A percentile compares a stretch with the other conserved stretches of the same genome.
Conservation (phyloP, 2,888 invertebrate genomes). For the Odontocerum albicorne region DNA sequence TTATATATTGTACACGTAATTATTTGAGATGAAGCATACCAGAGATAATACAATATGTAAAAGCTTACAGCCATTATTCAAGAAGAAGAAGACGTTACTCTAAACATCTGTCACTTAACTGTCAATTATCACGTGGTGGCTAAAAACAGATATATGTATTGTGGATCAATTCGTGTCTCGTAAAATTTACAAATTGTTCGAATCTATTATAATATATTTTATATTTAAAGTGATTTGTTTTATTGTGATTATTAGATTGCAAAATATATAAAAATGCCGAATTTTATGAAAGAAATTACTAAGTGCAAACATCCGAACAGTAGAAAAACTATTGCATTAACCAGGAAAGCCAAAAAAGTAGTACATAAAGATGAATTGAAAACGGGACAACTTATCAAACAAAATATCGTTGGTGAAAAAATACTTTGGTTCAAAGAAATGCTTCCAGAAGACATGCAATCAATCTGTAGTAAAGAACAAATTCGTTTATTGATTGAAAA, state of each 20-base stretch:
- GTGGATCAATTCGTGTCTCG: too few relatives aligned
- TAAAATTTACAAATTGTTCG: too few relatives aligned
- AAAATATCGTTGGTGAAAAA: conserved; percentile 75
- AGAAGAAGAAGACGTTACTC: too few relatives aligned
- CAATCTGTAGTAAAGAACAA: conserved; percentile 61
- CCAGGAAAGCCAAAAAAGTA: conserved; percentile 69
- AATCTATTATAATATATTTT: too few relatives aligned
- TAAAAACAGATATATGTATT: too few relatives aligned
- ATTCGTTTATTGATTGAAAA: conserved; percentile 59
- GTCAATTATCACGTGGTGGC: too few relatives aligned
- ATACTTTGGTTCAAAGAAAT: conserved; percentile 76
- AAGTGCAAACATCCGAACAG: conserved; percentile 83
- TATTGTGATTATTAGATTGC: not conserved
- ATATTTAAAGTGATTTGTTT: too few relatives aligned
- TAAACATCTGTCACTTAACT: too few relatives aligned
- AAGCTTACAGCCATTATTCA: too few relatives aligned
- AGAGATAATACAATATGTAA: too few relatives aligned
- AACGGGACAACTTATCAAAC: conserved; percentile 68
- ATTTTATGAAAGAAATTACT: conserved; percentile 51
- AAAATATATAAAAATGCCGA: conserved; percentile 40
- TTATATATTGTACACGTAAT: too few relatives aligned
- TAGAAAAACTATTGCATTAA: conserved; percentile 73
- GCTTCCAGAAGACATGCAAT: conserved; percentile 56
- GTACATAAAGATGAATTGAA: conserved; percentile 63
- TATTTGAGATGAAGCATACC: too few relatives aligned